These are phyloP conservation scores for Tetrao urogallus DNA, from an alignment of 2,113 vertebrate genomes.

Conservation along the genomic window DNA sequence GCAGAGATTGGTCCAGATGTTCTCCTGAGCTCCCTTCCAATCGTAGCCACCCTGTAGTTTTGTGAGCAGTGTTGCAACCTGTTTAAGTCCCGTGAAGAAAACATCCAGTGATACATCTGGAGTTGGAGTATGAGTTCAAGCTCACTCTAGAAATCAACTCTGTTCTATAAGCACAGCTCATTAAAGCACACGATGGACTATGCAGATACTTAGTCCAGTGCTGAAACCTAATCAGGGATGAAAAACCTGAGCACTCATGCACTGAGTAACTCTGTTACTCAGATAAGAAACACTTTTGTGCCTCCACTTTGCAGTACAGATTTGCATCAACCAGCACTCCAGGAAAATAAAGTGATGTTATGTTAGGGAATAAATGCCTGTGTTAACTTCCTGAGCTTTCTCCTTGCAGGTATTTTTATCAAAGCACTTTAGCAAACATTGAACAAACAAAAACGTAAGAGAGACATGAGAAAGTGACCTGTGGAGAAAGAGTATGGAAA, in stretches of 20 bases:
- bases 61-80: background rate
- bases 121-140: background rate
- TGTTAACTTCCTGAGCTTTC: background rate
- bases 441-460: background rate
- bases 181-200: background rate
- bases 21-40: background rate
- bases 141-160: background rate
- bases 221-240: background rate
- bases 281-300: background rate
- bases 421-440: background rate
- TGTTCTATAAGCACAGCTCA: background rate
- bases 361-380: fast-evolving
- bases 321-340: background rate
- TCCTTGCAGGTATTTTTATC: background rate
- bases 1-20: background rate
- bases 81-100: background rate
- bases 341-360: background rate
- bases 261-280: background rate
- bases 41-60: background rate
- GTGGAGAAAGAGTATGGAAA: background rate
- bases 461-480: background rate
- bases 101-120: background rate
- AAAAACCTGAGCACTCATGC: background rate
- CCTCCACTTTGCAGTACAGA: background rate
- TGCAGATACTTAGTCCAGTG: background rate